Evolutionary conservation across 2,797 vertebrate genomes (phyloP), one percentile per base, ranked within the genome.

Genomic region (Echeneis naucrates): DNA sequence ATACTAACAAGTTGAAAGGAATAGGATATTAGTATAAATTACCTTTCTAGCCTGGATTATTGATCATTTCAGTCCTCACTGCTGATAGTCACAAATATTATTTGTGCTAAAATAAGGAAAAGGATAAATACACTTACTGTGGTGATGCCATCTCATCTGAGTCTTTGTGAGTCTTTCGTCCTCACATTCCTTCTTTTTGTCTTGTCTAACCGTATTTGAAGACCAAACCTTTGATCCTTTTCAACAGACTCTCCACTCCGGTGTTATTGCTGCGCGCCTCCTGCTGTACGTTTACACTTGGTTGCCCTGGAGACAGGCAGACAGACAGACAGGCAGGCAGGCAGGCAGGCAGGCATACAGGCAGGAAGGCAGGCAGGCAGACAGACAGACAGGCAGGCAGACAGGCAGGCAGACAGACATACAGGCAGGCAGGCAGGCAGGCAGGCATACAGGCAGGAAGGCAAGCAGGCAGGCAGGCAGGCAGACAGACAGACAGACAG

Each of bases 241-340:
- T 42, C 27, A 67, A 53, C 33, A 42, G 40, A 60, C 73, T 52
- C 64, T 82, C 52, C 65, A 72, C 58, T 78, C 56, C 4, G 42
- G 32, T 56, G 58, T 81, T 59, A 54, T 37, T 44, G 26, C 60
- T 47, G 73, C 80, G 70, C 68, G 24, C 84, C 82, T 84, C 80
- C 86, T 86, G 83, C 80, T 53, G 70, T 91, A 86, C 54, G 93
- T 94, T 94, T 94, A 93, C 91, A 85, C 80, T 90, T 59, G 87
- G 93, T 94, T 89, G 55, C 90, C 84, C 60, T 81, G 93, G 93
- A 79, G 87, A 93, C 60, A 40, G 72, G 27, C 57, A 52, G 73
- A 72, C 72, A 68, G 85, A 66, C 79, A 58, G 74, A 60, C 77
- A 64, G 21, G 3, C 56, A 16, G 51, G 7, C 51, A 32, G 51